Evolutionary conservation across 2,113 vertebrate species (phyloP), one percentile per base, ranked within the genome.

Genomic region (Rynchops niger): DNA sequence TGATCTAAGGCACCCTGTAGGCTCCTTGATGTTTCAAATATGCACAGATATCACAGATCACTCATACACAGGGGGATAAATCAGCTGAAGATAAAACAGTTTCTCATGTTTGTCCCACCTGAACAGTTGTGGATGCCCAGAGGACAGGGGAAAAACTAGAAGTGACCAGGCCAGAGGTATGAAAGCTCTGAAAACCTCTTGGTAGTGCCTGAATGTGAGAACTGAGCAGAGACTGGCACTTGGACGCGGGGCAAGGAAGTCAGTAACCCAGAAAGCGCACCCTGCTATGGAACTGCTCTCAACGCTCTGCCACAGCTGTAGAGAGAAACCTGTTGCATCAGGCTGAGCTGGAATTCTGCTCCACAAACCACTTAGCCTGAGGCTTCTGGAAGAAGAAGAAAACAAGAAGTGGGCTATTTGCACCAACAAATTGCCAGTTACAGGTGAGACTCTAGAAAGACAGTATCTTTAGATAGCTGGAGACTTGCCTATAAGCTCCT

Each of bases 301-400:
- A 5, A 3, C 1, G 1, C 5, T 76, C 22, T 81, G 22, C 29
- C 0, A 1, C 43, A 69, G 84, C 14, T 10, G 2, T 25, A 36
- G 49, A 34, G 16, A 70, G 43, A 53, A 71, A 53, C 9, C 23
- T 30, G 3, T 16, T 61, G 26, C 10, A 30, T 52, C 50, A 38
- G 59, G 55, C 22, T 65, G 38, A 71, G 38, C 49, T 47, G 30
- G 67, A 59, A 15, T 56, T 30, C 16, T 2, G 0, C 49, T 74
- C 62, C 25, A 88, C 18, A 72, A 91, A 53, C 9, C 16, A 36
- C 6, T 34, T 34, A 5, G 18, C 38, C 25, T 45, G 15, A 77
- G 25, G 16, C 23, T 91, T 73, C 53, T 89, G 18, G 23, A 78
- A 88, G 12, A 56, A 73, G 16, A 52, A 34, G 36, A 58, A 62